Percentiles rank a stretch among this genome's conserved stretches.
phyloP scores from a whole-genome alignment of 2,888 invertebrate species.

The Nyleta sp. region DNA sequence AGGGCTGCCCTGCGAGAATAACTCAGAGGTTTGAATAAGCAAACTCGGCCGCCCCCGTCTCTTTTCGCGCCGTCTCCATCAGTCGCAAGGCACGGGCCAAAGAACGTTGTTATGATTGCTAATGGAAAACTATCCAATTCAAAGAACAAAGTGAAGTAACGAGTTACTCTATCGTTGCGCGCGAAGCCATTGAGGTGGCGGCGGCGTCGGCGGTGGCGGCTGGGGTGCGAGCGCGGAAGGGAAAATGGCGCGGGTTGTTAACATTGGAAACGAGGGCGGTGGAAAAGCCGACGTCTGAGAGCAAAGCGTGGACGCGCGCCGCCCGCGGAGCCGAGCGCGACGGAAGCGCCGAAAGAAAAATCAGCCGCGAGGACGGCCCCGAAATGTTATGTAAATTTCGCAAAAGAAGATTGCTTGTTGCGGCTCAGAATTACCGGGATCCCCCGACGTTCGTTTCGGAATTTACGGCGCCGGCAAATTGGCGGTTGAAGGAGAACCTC shows the following conservation, averaged over 20 bases:
- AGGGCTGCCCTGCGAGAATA: constrained; percentile 70
- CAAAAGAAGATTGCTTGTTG: constrained; percentile 34
- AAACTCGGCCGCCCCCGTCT: constrained; percentile 70
- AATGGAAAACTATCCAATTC: constrained; percentile 81
- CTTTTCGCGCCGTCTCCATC: constrained; percentile 68
- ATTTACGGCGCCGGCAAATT: constrained; percentile 19
- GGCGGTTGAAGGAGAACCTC: constrained; percentile 9
- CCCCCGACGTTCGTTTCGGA: constrained; percentile 11
- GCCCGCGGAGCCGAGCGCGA: background rate
- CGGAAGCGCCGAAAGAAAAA: constrained; percentile 46
- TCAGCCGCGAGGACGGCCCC: constrained; percentile 32
- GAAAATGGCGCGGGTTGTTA: constrained; percentile 74
- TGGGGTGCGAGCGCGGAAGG: constrained; percentile 56
- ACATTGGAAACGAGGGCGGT: constrained; percentile 69
- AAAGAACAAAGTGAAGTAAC: constrained; percentile 81
- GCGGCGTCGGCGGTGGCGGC: constrained; percentile 8
- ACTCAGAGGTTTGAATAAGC: constrained; percentile 76
- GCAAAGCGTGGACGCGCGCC: constrained; percentile 15
- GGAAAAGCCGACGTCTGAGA: constrained; percentile 29
- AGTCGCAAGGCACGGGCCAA: constrained; percentile 71
- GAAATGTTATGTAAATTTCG: constrained; percentile 48
- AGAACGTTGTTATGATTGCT: constrained; percentile 81
- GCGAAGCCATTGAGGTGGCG: constrained; percentile 67
- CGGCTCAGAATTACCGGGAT: constrained; percentile 16
- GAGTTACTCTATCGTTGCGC: constrained; percentile 72